Base-by-base conservation (phyloP, 2,888 invertebrate species). In the Drosophila tanythrix region DNA sequence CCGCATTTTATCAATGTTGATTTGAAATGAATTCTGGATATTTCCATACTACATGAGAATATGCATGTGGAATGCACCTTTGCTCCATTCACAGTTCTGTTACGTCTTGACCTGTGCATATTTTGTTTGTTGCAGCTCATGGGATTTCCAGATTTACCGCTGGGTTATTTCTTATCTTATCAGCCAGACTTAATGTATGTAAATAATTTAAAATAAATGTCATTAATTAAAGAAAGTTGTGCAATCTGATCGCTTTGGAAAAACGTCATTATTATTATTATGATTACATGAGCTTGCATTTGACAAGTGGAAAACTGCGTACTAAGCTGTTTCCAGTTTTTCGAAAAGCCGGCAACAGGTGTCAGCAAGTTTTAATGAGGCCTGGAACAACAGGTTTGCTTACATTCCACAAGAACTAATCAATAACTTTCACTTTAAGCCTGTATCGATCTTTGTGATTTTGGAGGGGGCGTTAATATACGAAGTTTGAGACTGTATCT, bases 81-180 rank as follows among this genome's bases (percentile, higher is more conserved):
- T 57, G 10, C 53, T n/a, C 38, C 31, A 38, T 40, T 46, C 25
- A 8, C 21, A 46, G 4, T 8, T 51, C n/a, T 35, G 36, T 60
- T 57, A 60, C 52, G 60, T 66, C 52, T 59, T 76, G 62, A 64
- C 64, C 74, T 52, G 48, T 61, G 57, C 25, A 50, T 52, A 48
- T 56, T 66, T 52, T 36, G 50, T 43, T 53, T 31, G 15, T 35
- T 56, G 46, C 46, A 8, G 46, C 46, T 46, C 21, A 4, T 8
- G 79, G 67, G 62, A 38, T 74, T 64, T 69, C 56, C 51, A 43
- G 53, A 31, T 55, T 77, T 78, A 36, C 36, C 27, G 40, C 63
- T 33, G 29, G 58, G 51, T 76, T 46, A 58, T 25, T 25, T 36
- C 46, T 66, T 40, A 63, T 61, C 77, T 78, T 78, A 80, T 78